A percentile compares a stretch with the other conserved stretches of the same genome.
Conservation (phyloP, 2,888 invertebrate genomes). For the Merodon equestris region DNA sequence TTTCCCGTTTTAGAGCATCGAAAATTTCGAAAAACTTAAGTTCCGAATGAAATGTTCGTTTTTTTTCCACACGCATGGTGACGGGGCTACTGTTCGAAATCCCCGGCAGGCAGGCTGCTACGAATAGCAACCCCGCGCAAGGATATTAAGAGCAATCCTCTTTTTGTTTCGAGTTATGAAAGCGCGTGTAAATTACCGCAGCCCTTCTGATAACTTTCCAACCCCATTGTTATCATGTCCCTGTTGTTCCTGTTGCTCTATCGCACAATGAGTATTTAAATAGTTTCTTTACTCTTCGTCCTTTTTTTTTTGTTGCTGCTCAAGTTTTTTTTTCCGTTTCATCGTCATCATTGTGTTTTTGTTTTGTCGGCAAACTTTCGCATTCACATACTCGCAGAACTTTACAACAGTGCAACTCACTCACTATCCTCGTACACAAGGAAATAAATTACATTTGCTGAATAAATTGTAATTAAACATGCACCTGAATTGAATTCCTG, state of each 20-base stretch:
- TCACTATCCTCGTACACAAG: slow-evolving; percentile 56
- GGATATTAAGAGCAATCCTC: too few relatives aligned
- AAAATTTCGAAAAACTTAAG: slow-evolving; percentile 33
- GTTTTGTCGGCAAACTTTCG: slow-evolving; percentile 39
- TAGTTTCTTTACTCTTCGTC: slow-evolving; percentile 31
- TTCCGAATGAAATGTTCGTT: slow-evolving; percentile 32
- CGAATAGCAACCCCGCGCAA: too few relatives aligned
- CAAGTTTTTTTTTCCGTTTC: neutral
- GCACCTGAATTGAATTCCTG: slow-evolving; percentile 68
- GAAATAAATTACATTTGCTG: slow-evolving; percentile 67
- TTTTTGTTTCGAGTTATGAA: slow-evolving; percentile 39
- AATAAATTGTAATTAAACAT: slow-evolving; percentile 69
- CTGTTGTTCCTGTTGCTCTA: slow-evolving; percentile 44
- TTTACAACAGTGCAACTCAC: slow-evolving; percentile 53
- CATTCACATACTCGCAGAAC: slow-evolving; percentile 55
- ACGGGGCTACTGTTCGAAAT: neutral
- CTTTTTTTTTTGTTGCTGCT: neutral
- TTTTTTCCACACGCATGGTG: neutral
- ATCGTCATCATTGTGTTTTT: too few relatives aligned
- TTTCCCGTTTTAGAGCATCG: slow-evolving; percentile 23
- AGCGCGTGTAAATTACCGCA: slow-evolving; percentile 50
- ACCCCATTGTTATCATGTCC: slow-evolving; percentile 42
- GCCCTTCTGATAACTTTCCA: slow-evolving; percentile 56
- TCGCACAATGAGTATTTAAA: slow-evolving; percentile 62
- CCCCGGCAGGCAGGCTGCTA: neutral